A percentile compares a stretch with the other conserved stretches of the same genome.
These are phyloP conservation scores for Oscheius sp. DNA, from an alignment of 2,888 invertebrate genomes.

Conservation along the genomic window DNA sequence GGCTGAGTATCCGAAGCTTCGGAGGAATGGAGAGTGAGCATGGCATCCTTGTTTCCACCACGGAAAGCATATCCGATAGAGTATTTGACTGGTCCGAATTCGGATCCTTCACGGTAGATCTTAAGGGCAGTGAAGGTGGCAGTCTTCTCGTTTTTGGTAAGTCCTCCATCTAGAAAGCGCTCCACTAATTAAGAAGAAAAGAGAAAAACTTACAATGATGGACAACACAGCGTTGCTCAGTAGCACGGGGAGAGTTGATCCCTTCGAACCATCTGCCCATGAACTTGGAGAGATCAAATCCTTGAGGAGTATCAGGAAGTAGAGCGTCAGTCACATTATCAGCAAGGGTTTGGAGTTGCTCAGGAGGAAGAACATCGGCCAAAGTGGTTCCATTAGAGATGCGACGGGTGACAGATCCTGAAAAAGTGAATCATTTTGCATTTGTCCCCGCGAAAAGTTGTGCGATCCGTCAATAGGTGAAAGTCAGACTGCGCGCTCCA, in stretches of 20 bases:
- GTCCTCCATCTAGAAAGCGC: slow-evolving; percentile 65
- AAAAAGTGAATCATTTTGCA: slow-evolving; percentile 9
- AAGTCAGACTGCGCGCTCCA: slow-evolving; percentile 29
- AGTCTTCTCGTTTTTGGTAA: slow-evolving; percentile 70
- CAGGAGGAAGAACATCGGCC: slow-evolving; percentile 69
- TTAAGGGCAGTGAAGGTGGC: slow-evolving; percentile 70
- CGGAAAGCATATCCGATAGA: slow-evolving; percentile 71
- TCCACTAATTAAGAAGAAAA: neutral
- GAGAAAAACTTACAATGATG: slow-evolving; percentile 66
- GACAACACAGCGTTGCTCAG: slow-evolving; percentile 70
- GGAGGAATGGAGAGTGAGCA: slow-evolving; percentile 69
- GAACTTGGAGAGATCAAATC: slow-evolving; percentile 69
- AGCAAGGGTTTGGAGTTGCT: slow-evolving; percentile 69
- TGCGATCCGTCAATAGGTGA: slow-evolving; percentile 9
- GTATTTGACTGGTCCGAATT: slow-evolving; percentile 69
- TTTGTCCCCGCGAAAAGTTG: neutral
- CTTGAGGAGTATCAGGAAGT: slow-evolving; percentile 67
- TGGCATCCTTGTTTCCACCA: slow-evolving; percentile 70
- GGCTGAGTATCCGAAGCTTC: slow-evolving; percentile 69
- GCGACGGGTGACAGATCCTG: slow-evolving; percentile 68
- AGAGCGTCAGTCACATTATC: slow-evolving; percentile 70
- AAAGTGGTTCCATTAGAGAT: slow-evolving; percentile 70
- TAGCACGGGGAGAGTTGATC: slow-evolving; percentile 68
- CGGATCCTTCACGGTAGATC: slow-evolving; percentile 70
- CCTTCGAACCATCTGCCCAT: slow-evolving; percentile 71